Evolutionary conservation across 2,797 vertebrate genomes (phyloP).

Genomic region (Atherinosoma microstoma): DNA sequence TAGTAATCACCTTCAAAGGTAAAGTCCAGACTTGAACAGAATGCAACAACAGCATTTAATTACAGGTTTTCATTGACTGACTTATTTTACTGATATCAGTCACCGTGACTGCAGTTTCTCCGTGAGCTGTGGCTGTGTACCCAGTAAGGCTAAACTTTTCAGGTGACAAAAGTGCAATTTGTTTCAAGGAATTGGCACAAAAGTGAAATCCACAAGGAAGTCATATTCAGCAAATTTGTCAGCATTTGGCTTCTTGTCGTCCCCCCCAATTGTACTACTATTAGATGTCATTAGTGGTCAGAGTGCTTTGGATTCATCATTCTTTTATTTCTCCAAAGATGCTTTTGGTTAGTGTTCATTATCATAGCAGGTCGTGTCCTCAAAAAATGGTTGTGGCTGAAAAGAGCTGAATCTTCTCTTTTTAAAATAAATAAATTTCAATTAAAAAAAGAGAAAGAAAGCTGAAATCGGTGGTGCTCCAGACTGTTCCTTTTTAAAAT

Average conservation of each 20-base stretch:
- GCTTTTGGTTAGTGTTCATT: conserved; percentile 5
- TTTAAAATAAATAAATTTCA: no score
- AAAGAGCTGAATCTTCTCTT: background rate
- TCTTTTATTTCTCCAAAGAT: conserved; percentile 20
- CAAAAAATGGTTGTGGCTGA: background rate
- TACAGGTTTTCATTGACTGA: background rate
- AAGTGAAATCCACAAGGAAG: background rate
- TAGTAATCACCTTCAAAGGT: background rate
- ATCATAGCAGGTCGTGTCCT: conserved; percentile 24
- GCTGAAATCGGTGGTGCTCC: conserved; percentile 2
- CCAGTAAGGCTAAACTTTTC: background rate
- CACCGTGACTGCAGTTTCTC: background rate
- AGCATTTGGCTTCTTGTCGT: background rate
- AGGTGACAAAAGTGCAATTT: no score
- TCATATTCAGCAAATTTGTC: background rate
- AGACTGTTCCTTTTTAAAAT: conserved; percentile 25
- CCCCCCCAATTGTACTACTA: conserved; percentile 3
- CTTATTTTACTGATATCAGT: no score
- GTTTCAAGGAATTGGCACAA: background rate
- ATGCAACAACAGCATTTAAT: no score
- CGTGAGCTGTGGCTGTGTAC: background rate
- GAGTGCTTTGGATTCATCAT: conserved; percentile 17
- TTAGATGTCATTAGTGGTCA: conserved; percentile 33
- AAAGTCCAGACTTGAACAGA: no score
- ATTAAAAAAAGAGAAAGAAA: background rate